Evolutionary conservation across 2,113 vertebrate genomes (phyloP).

Genomic region (Isichthys henryi): DNA sequence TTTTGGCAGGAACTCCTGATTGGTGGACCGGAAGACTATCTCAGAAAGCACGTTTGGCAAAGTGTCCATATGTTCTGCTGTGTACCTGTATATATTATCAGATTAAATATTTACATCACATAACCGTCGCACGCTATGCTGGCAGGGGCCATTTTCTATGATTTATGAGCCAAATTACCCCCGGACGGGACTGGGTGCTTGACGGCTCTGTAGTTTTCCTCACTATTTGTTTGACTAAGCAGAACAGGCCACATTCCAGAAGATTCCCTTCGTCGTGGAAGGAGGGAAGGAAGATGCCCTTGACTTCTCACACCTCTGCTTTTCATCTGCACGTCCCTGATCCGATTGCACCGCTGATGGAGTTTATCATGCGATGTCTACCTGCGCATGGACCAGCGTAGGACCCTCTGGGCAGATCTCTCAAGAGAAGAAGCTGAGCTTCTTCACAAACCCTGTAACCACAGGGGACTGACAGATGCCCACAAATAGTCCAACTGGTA

Average conservation of each 20-base stretch:
- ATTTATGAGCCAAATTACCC: neutral
- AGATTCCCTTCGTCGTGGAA: neutral
- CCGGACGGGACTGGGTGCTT: neutral
- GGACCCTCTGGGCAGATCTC: neutral
- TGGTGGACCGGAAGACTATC: neutral
- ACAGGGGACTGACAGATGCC: neutral
- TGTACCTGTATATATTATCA: neutral
- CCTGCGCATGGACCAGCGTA: neutral
- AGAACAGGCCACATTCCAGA: neutral
- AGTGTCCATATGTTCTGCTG: neutral
- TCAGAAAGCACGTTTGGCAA: neutral
- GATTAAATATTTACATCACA: neutral
- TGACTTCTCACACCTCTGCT: neutral
- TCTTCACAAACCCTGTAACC: neutral
- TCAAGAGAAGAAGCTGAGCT: neutral
- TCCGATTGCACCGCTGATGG: neutral
- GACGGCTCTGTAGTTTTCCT: neutral
- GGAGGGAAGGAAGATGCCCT: neutral
- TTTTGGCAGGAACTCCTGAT: neutral
- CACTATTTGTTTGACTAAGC: neutral
- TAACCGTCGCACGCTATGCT: neutral
- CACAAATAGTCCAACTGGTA: neutral
- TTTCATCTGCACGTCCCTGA: neutral
- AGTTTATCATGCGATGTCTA: neutral
- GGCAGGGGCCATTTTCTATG: neutral